A percentile compares a stretch with the other conserved stretches of the same genome.
These are phyloP conservation scores for Pipa parva DNA, from an alignment of 2,113 vertebrate species.

Conservation along the genomic window DNA sequence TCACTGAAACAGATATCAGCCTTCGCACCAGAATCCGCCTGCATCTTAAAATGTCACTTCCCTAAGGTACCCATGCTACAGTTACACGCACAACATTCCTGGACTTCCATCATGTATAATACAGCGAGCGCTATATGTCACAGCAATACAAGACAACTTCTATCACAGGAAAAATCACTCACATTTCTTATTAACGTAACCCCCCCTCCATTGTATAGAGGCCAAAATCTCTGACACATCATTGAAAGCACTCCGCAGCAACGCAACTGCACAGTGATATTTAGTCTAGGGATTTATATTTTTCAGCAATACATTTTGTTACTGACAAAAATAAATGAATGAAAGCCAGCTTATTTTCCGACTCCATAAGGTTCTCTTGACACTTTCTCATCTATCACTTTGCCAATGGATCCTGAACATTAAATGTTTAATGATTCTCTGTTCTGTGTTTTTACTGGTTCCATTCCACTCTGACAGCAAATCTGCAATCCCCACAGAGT, in stretches of 20 bases:
- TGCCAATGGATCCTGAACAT: slow-evolving; percentile 27
- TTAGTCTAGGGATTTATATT: slow-evolving; percentile 17
- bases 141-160: slow-evolving; percentile 9
- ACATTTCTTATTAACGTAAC: slow-evolving; percentile 18
- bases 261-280: slow-evolving; percentile 3
- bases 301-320: slow-evolving; percentile 25
- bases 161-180: slow-evolving; percentile 13
- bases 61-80: background rate
- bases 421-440: slow-evolving; percentile 42
- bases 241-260: background rate
- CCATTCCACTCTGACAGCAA: slow-evolving; percentile 30
- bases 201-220: slow-evolving; percentile 24
- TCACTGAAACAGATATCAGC: background rate
- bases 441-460: slow-evolving; percentile 33
- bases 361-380: slow-evolving; percentile 16
- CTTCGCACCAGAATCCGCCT: background rate
- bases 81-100: background rate
- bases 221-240: slow-evolving; percentile 6
- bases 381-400: slow-evolving; percentile 31
- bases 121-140: slow-evolving; percentile 27
- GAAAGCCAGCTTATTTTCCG: background rate
- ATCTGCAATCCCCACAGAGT: slow-evolving; percentile 16
- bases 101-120: slow-evolving; percentile 16
- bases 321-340: slow-evolving; percentile 33
- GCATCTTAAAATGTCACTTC: slow-evolving; percentile 24